A percentile compares a stretch with the other conserved stretches of the same genome.
Evolutionary conservation across 2,888 invertebrate species (phyloP).

Genomic region (Drosophila borealis): DNA sequence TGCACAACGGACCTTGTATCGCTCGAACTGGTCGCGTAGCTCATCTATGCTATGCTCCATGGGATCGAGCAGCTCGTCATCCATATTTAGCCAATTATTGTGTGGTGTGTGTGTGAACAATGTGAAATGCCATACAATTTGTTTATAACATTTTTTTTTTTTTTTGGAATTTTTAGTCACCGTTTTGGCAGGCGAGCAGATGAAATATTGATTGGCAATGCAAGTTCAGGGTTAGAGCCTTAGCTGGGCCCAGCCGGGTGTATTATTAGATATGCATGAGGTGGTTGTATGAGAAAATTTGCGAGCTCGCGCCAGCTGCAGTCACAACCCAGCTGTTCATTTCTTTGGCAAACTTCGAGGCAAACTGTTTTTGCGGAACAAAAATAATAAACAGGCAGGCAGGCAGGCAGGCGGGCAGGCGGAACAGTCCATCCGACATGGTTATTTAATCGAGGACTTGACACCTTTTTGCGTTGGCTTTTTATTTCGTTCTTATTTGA

Average conservation of each 20-base stretch:
- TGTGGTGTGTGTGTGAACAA: background rate
- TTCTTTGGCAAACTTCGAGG: conserved; percentile 56
- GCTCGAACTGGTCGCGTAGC: conserved; percentile 34
- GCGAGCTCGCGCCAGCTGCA: conserved; percentile 55
- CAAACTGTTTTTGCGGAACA: conserved; percentile 42
- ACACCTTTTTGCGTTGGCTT: conserved; percentile 24
- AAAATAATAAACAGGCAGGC: background rate
- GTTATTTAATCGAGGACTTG: conserved; percentile 47
- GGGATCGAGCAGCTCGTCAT: conserved; percentile 7
- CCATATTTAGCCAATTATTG: background rate
- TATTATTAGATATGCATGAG: conserved; percentile 56
- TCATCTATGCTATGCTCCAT: conserved; percentile 37
- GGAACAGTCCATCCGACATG: conserved; percentile 17
- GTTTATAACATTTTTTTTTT: background rate
- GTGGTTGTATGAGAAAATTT: conserved; percentile 55
- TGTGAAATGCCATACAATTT: conserved; percentile 5
- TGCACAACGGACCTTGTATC: conserved; percentile 4
- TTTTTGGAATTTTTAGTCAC: conserved; percentile 19
- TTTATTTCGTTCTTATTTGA: conserved; percentile 5
- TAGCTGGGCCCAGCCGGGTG: conserved; percentile 1
- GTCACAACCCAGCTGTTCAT: conserved; percentile 63
- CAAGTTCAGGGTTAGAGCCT: conserved; percentile 68
- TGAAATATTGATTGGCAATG: conserved; percentile 69
- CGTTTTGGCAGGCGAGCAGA: conserved; percentile 8
- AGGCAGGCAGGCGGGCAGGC: background rate